These are phyloP conservation scores for Notamacropus eugenii DNA, from an alignment of 2,797 vertebrate genomes.

Conservation along the genomic window DNA sequence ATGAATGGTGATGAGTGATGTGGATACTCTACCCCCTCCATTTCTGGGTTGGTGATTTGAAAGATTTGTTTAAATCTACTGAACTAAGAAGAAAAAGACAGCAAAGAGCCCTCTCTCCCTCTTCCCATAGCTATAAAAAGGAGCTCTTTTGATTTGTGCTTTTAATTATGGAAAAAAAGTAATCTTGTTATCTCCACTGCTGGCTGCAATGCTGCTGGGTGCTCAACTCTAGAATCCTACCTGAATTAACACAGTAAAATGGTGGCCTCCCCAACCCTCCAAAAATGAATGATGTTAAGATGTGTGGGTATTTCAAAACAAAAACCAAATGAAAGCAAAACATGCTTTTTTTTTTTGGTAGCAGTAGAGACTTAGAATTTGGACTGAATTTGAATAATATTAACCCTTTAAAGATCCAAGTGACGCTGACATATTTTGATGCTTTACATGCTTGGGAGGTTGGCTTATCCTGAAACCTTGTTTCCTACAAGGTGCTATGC, in stretches of 20 bases:
- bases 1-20: slow-evolving; percentile 19
- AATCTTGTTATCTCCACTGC: slow-evolving; percentile 12
- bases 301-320: background rate
- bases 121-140: slow-evolving; percentile 26
- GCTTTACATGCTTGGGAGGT: background rate
- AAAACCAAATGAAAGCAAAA: background rate
- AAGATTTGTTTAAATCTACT: slow-evolving; percentile 62
- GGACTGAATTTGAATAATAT: slow-evolving; percentile 14
- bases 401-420: slow-evolving; percentile 25
- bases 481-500: background rate
- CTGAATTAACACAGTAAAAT: background rate
- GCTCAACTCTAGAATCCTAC: background rate
- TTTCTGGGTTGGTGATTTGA: slow-evolving; percentile 52
- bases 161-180: slow-evolving; percentile 21
- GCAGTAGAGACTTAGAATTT: background rate
- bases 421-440: background rate
- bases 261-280: background rate
- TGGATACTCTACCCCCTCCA: slow-evolving; percentile 9
- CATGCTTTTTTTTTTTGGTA: background rate
- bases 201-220: slow-evolving; percentile 22
- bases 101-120: background rate
- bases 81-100: background rate
- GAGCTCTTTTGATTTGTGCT: background rate
- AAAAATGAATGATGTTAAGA: slow-evolving; percentile 20
- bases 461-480: slow-evolving; percentile 16